Base-by-base conservation (phyloP, 2,113 vertebrate species). In the Collichthys lucidus region DNA sequence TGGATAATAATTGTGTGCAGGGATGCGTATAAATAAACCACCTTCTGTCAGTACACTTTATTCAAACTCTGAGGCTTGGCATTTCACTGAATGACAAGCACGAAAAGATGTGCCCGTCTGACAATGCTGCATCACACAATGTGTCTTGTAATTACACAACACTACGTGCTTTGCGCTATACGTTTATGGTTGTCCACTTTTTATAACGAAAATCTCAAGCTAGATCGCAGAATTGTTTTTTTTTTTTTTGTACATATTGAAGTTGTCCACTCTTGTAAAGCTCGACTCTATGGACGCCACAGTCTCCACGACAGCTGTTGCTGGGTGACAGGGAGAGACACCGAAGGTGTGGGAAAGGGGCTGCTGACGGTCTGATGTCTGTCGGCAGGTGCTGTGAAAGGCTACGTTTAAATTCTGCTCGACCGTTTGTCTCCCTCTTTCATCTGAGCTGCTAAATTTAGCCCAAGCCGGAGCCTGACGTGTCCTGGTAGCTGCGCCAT, bases 331-430 rank as follows among this genome's bases (percentile, higher is more conserved):
- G 60, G 73, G 72, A 63, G 57, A 65, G 67, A 82, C 80, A 80
- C 66, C 81, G 79, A 56, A 55, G 40, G 90, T 88, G 88, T 71
- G 78, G 87, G 91, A 47, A 82, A 55, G 74, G 24, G 57, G 60
- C 68, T 64, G 62, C 74, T 70, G 66, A 86, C 59, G 29, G 82
- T 55, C 89, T 91, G 94, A 95, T 42, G 72, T 79, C 60, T 91
- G 83, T 76, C 77, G 93, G 90, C 95, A 95, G 95, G 94, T 95
- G 95, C 83, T 91, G 80, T 68, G 24, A 87, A 89, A 75, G 73
- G 88, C 92, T 78, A 68, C 80, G 73, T 93, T 91, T 92, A 89
- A 92, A 92, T 90, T 89, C 80, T 68, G 77, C 78, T 71, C 74
- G 15, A 79, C 66, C 70, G 52, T 84, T 86, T 67, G 73, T 77